Evolutionary conservation across 1,140 invertebrate species (phyloP).

Genomic region (Colletes gigas): DNA sequence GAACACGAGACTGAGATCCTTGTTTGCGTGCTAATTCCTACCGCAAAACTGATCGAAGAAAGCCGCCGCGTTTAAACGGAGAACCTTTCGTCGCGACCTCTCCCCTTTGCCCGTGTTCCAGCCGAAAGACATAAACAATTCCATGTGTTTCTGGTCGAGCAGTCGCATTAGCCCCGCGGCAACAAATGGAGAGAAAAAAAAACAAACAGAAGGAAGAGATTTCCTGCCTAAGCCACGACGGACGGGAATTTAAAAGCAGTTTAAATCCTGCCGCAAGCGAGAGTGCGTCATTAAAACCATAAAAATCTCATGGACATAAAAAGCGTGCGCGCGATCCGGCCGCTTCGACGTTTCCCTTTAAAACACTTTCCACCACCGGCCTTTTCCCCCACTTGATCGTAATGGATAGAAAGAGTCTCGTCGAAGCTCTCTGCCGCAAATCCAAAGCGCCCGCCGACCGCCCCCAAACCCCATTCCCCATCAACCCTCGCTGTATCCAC

Average conservation of each 20-base stretch:
- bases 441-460: constrained; percentile 39
- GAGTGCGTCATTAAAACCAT: constrained; percentile 50
- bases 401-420: constrained; percentile 65
- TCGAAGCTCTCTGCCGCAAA: constrained; percentile 59
- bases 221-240: constrained; percentile 24
- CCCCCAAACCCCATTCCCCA: not conserved
- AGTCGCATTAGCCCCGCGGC: not conserved
- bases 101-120: not conserved
- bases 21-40: too few relatives aligned
- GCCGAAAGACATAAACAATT: constrained; percentile 34
- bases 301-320: constrained; percentile 47
- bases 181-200: not conserved
- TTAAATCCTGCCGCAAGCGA: constrained; percentile 38
- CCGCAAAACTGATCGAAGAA: too few relatives aligned
- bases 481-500: constrained; percentile 10
- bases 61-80: not conserved
- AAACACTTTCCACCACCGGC: constrained; percentile 54
- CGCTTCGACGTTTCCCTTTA: constrained; percentile 59
- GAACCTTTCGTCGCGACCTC: not conserved
- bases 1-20: too few relatives aligned
- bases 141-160: constrained; percentile 14
- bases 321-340: constrained; percentile 25
- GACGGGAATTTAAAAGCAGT: constrained; percentile 43
- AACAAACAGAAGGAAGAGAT: not conserved
- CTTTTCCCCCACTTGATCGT: constrained; percentile 39